Evolutionary conservation across 2,113 vertebrate species (phyloP), one percentile per base, ranked within the genome.

Genomic region (Athene noctua): DNA sequence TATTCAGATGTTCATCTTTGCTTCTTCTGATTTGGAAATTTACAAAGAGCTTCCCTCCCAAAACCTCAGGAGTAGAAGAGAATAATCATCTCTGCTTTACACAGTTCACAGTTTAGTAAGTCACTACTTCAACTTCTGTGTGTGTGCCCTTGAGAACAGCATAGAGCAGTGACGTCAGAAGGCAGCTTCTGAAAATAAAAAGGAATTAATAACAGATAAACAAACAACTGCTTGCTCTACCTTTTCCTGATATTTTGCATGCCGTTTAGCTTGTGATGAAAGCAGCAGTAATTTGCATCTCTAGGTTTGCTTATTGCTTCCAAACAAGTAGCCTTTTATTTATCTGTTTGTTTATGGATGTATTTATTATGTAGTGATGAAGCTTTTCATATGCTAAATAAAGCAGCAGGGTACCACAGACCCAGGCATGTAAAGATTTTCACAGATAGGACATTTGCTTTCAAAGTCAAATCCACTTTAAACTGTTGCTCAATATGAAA

Each of bases 151-250:
- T 61, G 58, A 62, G 71, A 83, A n/a, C n/a, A 91, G 78, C 32
- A 46, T 15, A 70, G 52, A 86, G 52, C 59, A 58, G 65, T 70
- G 58, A 22, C 34, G 44, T 86, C 71, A 75, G 72, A 58, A 86
- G 78, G 58, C 52, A 66, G 51, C 44, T 63, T 85, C 82, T 86
- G 89, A 74, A 94, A 82, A 92, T 65, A 63, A 90, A 97, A 95
- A 93, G 46, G 25, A 46, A n/a, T 96, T 95, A 66, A 67, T 82
- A 85, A 83, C 73, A 71, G 92, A 88, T 62, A 78, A 91, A 93
- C 90, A 93, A 86, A 92, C 97, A 98, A 96, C 96, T 97, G 89
- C 97, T 98, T 97, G 97, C 94, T 95, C 94, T 96, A 71, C 94
- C 92, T 97, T 97, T 96, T 87, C 89, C 93, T 97, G 92, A 90